These are phyloP conservation scores for Tetragnatha montana DNA, from an alignment of 2,888 invertebrate species.

Conservation along the genomic window DNA sequence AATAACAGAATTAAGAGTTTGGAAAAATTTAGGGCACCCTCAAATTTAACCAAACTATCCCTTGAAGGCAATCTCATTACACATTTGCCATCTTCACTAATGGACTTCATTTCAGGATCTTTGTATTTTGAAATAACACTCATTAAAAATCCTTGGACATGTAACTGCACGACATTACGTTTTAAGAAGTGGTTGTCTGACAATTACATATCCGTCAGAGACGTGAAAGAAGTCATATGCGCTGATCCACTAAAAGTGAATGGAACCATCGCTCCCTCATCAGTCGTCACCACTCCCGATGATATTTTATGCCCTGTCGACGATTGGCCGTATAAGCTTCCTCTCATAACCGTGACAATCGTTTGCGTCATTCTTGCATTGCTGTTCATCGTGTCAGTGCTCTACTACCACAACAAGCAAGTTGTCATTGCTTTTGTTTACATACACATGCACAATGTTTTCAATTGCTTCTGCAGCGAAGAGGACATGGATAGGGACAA, in stretches of 20 bases:
- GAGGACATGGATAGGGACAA: constrained; percentile 71
- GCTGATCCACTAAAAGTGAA: neutral
- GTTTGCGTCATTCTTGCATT: constrained; percentile 60
- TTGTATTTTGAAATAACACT: constrained; percentile 11
- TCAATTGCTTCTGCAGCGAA: constrained; percentile 60
- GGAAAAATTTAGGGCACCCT: constrained; percentile 19
- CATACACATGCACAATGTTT: constrained; percentile 68
- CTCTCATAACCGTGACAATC: constrained; percentile 43
- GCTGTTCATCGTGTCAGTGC: constrained; percentile 46
- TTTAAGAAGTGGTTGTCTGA: constrained; percentile 28
- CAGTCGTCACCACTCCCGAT: neutral
- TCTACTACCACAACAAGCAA: constrained; percentile 71
- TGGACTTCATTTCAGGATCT: neutral
- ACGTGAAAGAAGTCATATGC: constrained; percentile 27
- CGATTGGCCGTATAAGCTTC: neutral
- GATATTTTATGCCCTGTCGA: neutral
- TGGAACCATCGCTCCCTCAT: constrained; percentile 10
- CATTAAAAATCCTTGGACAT: constrained; percentile 13
- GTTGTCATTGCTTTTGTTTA: constrained; percentile 72
- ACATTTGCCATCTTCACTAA: neutral
- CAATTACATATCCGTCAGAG: neutral
- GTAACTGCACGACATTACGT: constrained; percentile 10
- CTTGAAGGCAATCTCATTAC: constrained; percentile 22
- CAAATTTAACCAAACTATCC: constrained; percentile 13
- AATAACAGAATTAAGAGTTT: constrained; percentile 12